Percentiles rank a stretch among this genome's conserved stretches.
Conservation (phyloP, 1,140 invertebrate genomes). For the Danaus plexippus region DNA sequence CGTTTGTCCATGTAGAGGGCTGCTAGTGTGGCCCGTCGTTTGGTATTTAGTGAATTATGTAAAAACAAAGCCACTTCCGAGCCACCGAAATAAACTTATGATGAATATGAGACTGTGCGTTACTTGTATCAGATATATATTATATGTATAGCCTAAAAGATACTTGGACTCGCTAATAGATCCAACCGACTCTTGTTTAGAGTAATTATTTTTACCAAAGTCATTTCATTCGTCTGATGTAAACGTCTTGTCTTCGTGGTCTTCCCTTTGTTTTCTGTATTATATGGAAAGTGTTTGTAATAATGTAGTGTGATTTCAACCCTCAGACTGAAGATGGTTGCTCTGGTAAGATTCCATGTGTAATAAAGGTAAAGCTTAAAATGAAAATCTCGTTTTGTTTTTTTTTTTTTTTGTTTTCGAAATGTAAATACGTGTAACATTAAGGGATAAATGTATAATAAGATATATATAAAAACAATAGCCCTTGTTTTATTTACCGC, state of each 20-base stretch:
- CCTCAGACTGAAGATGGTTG: slow-evolving; percentile 34
- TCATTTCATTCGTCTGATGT: slow-evolving; percentile 35
- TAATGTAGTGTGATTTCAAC: slow-evolving; percentile 23
- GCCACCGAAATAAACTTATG: slow-evolving; percentile 24
- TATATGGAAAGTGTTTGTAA: slow-evolving; percentile 8
- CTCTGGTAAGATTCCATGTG: slow-evolving; percentile 30
- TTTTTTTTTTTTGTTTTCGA: slow-evolving; percentile 47
- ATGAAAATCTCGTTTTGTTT: slow-evolving; percentile 55
- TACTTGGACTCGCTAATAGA: slow-evolving; percentile 34
- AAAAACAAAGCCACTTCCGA: slow-evolving; percentile 13
- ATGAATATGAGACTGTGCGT: slow-evolving; percentile 25
- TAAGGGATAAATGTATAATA: slow-evolving; percentile 67
- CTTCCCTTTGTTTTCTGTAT: slow-evolving; percentile 45
- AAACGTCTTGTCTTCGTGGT: slow-evolving; percentile 32
- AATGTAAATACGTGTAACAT: slow-evolving; percentile 62
- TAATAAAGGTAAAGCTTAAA: slow-evolving; percentile 26
- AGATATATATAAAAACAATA: slow-evolving; percentile 52
- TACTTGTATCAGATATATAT: slow-evolving; percentile 23
- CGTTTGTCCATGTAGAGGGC: too few relatives aligned
- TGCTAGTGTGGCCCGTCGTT: too few relatives aligned
- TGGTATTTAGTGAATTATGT: too few relatives aligned
- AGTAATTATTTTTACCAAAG: slow-evolving; percentile 52
- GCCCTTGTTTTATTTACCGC: slow-evolving; percentile 27
- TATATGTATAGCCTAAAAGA: slow-evolving; percentile 11
- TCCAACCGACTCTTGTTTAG: slow-evolving; percentile 25